These are phyloP conservation scores for Rhadinocentrus ornatus DNA, from an alignment of 2,797 vertebrate species.

Conservation along the genomic window DNA sequence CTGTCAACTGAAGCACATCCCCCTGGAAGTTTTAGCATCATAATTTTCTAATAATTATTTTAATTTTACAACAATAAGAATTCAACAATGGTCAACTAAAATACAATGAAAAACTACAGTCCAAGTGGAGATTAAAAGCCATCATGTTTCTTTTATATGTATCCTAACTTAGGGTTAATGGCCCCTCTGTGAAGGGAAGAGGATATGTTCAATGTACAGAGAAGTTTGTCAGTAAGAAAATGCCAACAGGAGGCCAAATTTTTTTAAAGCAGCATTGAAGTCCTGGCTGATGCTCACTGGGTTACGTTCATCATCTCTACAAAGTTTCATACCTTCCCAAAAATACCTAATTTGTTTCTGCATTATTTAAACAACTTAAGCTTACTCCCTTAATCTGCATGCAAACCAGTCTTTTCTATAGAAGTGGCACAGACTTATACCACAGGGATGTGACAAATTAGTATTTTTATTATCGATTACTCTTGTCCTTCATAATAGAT, in stretches of 20 bases:
- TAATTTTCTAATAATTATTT: too few relatives aligned
- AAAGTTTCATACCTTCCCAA: background rate
- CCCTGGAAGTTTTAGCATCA: too few relatives aligned
- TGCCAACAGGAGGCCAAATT: background rate
- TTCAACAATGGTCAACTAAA: background rate
- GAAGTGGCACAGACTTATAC: background rate
- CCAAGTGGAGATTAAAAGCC: background rate
- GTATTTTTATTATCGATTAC: background rate
- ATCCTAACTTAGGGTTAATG: background rate
- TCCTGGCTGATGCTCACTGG: background rate
- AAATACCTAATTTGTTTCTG: background rate
- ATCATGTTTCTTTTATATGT: background rate
- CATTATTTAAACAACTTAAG: background rate
- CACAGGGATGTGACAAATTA: background rate
- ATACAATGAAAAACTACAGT: background rate
- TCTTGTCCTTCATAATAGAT: background rate
- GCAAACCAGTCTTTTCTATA: background rate
- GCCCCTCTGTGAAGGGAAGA: background rate
- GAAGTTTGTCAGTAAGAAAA: background rate
- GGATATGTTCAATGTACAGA: background rate
- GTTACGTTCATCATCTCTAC: background rate
- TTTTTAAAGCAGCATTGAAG: background rate
- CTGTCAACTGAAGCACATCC: too few relatives aligned
- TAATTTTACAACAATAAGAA: background rate
- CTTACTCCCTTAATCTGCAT: too few relatives aligned